A percentile compares a stretch with the other conserved stretches of the same genome.
Conservation (phyloP, 64 coral and sea anemone genomes). For the Acropora tenuis region DNA sequence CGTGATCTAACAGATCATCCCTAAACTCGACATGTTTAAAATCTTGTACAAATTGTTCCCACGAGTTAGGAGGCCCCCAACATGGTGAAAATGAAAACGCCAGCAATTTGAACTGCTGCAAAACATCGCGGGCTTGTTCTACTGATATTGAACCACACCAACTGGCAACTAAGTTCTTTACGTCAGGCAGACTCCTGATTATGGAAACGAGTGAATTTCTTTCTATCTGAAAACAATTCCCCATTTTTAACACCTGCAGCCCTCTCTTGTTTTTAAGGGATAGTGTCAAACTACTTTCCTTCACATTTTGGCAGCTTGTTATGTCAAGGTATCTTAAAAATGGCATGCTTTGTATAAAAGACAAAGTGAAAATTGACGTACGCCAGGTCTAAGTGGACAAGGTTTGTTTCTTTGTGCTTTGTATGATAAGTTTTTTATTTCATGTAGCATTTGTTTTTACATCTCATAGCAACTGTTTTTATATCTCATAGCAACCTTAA, state of each 20-base stretch:
- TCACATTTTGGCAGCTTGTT: slow-evolving; percentile 19
- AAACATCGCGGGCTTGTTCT: slow-evolving; percentile 13
- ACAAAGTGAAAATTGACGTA: slow-evolving; percentile 11
- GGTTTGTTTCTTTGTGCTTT: not conserved
- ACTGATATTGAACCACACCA: slow-evolving; percentile 15
- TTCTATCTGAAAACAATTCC: slow-evolving; percentile 9
- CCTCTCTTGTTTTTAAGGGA: slow-evolving; percentile 15
- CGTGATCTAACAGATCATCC: too few species aligned
- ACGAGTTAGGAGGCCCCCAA: slow-evolving; percentile 5
- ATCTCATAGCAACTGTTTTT: too few species aligned
- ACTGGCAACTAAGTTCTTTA: not conserved
- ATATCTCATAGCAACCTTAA: too few species aligned
- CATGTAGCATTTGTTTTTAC: too few species aligned
- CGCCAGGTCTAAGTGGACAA: slow-evolving; percentile 1
- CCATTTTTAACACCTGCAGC: slow-evolving; percentile 8
- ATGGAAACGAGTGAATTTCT: slow-evolving; percentile 1
- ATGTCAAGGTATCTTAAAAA: slow-evolving; percentile 20
- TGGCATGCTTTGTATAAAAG: slow-evolving; percentile 12
- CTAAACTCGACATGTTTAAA: not conserved
- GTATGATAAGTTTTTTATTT: too few species aligned
- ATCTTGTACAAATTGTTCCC: slow-evolving; percentile 6
- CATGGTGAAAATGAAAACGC: slow-evolving; percentile 19
- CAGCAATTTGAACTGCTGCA: slow-evolving; percentile 5
- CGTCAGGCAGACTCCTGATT: slow-evolving; percentile 9
- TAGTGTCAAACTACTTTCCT: slow-evolving; percentile 6